A percentile compares a stretch with the other conserved stretches of the same genome.
Conservation (phyloP, 2,797 vertebrate species). For the Micromesistius poutassou region DNA sequence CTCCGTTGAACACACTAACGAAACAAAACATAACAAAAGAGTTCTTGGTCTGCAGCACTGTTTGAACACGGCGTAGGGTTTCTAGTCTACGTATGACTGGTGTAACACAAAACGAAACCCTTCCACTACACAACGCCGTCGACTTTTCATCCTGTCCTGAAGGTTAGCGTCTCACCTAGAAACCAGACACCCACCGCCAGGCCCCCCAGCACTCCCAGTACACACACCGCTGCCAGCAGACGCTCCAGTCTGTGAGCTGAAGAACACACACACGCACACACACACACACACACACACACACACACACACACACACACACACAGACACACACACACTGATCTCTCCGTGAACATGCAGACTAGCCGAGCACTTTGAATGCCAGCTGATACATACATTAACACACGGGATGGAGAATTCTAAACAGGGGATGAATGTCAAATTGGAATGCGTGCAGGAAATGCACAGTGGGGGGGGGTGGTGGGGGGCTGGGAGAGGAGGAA, state of each 20-base stretch:
- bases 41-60: neutral
- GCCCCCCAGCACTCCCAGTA: slow-evolving; percentile 75
- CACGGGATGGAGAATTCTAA: neutral
- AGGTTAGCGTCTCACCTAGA: slow-evolving; percentile 70
- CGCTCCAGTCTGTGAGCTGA: slow-evolving; percentile 66
- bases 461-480: neutral
- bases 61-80: neutral
- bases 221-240: slow-evolving; percentile 70
- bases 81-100: neutral
- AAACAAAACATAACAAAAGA: neutral
- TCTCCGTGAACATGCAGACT: slow-evolving; percentile 26
- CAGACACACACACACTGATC: slow-evolving; percentile 38
- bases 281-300: slow-evolving; percentile 10
- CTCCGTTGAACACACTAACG: neutral
- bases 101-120: neutral
- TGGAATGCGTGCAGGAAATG: neutral
- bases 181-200: slow-evolving; percentile 78
- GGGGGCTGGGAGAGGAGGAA: neutral
- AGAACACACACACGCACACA: slow-evolving; percentile 45
- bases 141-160: neutral
- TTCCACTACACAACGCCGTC: neutral
- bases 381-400: slow-evolving; percentile 27
- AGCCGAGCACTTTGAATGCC: slow-evolving; percentile 45
- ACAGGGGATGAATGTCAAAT: neutral
- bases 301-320: slow-evolving; percentile 29